phyloP scores from a whole-genome alignment of 2,797 vertebrate species.

The Diceros bicornis region DNA sequence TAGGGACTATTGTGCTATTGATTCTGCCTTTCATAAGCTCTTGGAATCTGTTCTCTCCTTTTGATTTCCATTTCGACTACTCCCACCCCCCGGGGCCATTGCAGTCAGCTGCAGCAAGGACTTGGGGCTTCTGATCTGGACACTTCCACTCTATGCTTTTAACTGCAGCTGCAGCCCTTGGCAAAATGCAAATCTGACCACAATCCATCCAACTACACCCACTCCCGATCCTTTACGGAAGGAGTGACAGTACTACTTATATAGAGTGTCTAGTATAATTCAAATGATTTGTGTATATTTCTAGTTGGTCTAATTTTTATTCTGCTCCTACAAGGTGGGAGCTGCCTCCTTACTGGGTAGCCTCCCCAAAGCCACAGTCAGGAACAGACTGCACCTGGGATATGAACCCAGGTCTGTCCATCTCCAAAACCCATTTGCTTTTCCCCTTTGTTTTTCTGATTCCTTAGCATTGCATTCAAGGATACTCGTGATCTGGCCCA shows the following conservation, averaged over 20 bases:
- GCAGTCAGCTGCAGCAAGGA: neutral
- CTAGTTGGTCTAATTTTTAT: neutral
- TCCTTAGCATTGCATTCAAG: neutral
- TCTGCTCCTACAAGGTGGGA: neutral
- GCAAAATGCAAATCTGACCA: neutral
- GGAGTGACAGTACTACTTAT: neutral
- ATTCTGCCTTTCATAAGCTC: neutral
- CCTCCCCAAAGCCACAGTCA: neutral
- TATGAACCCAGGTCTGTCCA: neutral
- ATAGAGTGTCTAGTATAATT: neutral
- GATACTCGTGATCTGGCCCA: neutral
- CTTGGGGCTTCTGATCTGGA: neutral
- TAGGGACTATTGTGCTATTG: neutral
- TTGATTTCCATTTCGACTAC: neutral
- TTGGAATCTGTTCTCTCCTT: neutral
- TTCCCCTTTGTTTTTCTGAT: neutral
- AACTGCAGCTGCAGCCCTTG: neutral
- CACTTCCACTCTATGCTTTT: neutral
- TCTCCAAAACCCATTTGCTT: neutral
- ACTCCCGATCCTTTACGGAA: neutral
- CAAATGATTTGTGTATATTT: constrained; percentile 1
- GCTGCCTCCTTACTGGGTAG: neutral
- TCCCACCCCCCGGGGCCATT: neutral
- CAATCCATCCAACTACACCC: neutral
- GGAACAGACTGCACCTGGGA: neutral